Evolutionary conservation across 2,113 vertebrate species (phyloP), one percentile per base, ranked within the genome.

Genomic region (Salvelinus fontinalis): DNA sequence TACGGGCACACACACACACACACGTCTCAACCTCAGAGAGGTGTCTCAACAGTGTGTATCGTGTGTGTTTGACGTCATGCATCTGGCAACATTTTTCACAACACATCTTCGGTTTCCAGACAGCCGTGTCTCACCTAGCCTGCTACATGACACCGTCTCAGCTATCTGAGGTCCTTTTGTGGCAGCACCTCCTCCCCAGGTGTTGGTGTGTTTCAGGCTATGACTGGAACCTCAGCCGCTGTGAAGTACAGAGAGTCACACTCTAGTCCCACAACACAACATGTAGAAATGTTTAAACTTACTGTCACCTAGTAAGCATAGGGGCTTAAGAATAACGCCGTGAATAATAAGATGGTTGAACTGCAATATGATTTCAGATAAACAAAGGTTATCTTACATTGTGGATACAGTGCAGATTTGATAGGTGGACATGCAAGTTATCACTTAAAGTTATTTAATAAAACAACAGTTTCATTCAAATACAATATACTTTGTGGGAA

Each of bases 241-340:
- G 68, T 70, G 68, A 70, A 70, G 68, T 70, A 70, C 7, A n/a
- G n/a, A 49, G 68, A 49, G 68, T 12, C 68, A 70, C 68, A 70
- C 68, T 18, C n/a, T 5, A 24, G 44, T 70, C 68, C 68, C 68
- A 34, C 67, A 34, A 7, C 31, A 39, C 12, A 68, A 68, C 29
- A 39, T 1, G 14, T 20, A 27, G 12, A 9, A 27, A n/a, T 62
- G 59, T n/a, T 62, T 62, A 18, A 51, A 51, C 49, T 14, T 51
- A 29, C 29, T 34, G 24, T 4, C 64, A 29, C 66, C 14, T 13
- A 5, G 3, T 29, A 67, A 34, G 4, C 6, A 3, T 3, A 68
- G 31, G 8, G 8, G 5, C 31, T 18, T 20, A 18, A 39, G 27
- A 68, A 31, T 16, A 39, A 34, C 11, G 18, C 6, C 3, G 8